These are phyloP conservation scores for Mellivora capensis DNA, from an alignment of 2,113 vertebrate species.

Conservation along the genomic window DNA sequence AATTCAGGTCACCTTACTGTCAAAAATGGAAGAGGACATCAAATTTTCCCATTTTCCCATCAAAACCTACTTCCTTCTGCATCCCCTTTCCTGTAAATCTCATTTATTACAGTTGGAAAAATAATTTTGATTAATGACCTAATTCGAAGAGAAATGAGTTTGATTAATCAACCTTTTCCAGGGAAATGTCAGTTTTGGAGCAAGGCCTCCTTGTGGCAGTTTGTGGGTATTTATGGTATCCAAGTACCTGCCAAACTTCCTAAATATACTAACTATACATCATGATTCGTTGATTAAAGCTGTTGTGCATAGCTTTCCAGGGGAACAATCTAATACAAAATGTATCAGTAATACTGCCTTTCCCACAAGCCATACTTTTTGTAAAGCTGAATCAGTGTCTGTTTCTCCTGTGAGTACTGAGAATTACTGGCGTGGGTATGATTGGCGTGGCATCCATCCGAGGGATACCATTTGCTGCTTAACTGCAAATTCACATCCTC, in stretches of 20 bases:
- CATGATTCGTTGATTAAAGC: not conserved
- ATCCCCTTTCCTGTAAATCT: not conserved
- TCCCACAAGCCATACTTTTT: not conserved
- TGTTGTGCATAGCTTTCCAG: not conserved
- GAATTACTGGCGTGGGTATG: not conserved
- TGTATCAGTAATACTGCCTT: not conserved
- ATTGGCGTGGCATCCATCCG: not conserved
- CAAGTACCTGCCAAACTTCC: not conserved
- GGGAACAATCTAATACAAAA: not conserved
- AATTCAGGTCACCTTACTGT: not conserved
- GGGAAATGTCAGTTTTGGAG: not conserved
- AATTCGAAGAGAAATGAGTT: slow-evolving; percentile 31
- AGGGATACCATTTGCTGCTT: not conserved
- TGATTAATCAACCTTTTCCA: slow-evolving; percentile 31
- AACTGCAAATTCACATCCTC: not conserved
- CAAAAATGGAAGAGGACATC: not conserved
- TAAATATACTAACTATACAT: rapidly evolving
- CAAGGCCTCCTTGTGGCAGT: not conserved
- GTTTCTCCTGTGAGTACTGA: not conserved
- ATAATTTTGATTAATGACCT: slow-evolving; percentile 12
- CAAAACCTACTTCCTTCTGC: not conserved
- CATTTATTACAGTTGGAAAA: not conserved
- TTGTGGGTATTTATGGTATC: not conserved
- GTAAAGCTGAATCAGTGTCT: not conserved
- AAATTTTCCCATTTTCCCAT: slow-evolving; percentile 1